These are phyloP conservation scores for Leucoraja ocellata DNA, from an alignment of 2,797 vertebrate species.

Conservation along the genomic window DNA sequence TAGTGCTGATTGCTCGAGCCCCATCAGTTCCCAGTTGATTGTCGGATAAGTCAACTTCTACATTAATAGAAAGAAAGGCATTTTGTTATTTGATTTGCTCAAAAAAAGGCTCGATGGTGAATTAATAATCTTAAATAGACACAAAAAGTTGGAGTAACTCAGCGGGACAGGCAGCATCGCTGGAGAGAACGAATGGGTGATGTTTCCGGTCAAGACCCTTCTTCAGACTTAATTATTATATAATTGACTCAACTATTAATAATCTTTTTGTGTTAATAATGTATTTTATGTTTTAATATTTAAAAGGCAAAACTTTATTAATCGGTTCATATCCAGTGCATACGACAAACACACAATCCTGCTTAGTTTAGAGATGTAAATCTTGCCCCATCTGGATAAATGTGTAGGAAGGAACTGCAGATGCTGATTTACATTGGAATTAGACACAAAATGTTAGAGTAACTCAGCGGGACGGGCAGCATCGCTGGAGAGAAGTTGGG, in stretches of 20 bases:
- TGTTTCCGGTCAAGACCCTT: too few relatives aligned
- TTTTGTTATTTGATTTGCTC: neutral
- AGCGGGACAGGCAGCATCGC: too few relatives aligned
- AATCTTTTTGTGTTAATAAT: neutral
- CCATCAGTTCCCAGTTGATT: constrained; percentile 64
- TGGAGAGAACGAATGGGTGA: too few relatives aligned
- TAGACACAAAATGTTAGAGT: too few relatives aligned
- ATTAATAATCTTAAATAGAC: neutral
- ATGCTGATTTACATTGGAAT: too few relatives aligned
- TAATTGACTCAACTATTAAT: neutral
- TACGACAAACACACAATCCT: neutral
- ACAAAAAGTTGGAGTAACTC: too few relatives aligned
- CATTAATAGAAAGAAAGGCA: neutral
- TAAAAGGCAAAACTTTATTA: neutral
- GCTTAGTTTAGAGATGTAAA: neutral
- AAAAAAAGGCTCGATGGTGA: neutral
- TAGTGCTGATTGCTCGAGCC: constrained; percentile 55
- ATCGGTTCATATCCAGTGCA: too few relatives aligned
- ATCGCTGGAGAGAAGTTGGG: too few relatives aligned
- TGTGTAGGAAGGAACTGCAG: too few relatives aligned
- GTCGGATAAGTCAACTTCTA: constrained; percentile 73
- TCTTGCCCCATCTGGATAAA: neutral
- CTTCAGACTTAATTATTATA: too few relatives aligned
- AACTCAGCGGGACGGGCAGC: too few relatives aligned
- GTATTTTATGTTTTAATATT: too few relatives aligned